These are phyloP conservation scores for Gallinago nigripennis DNA, from an alignment of 2,797 vertebrate species.

Conservation along the genomic window DNA sequence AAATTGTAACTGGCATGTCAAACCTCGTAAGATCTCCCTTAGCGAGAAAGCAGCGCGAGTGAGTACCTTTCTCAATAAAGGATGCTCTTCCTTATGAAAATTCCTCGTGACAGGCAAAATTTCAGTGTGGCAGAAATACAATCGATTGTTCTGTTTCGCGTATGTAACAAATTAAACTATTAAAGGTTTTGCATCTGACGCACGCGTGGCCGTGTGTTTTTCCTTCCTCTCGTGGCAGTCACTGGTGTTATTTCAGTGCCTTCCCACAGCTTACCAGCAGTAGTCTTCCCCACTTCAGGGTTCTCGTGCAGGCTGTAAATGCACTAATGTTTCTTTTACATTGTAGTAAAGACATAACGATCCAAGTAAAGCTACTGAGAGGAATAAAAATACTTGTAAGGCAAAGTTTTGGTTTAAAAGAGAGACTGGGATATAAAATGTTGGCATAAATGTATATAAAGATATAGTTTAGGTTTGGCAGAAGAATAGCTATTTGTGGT, in stretches of 20 bases:
- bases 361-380: background rate
- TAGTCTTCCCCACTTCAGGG: background rate
- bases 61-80: background rate
- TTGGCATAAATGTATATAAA: background rate
- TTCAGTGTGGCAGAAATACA: background rate
- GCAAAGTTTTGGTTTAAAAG: background rate
- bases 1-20: conserved; percentile 24
- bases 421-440: background rate
- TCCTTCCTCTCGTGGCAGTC: background rate
- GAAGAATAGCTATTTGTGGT: background rate
- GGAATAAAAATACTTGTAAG: background rate
- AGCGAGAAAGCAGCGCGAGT: background rate
- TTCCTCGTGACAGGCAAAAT: background rate
- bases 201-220: rapidly evolving
- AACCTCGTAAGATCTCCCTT: background rate
- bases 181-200: background rate
- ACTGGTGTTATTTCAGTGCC: background rate
- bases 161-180: background rate
- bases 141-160: background rate
- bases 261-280: background rate
- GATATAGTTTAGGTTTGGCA: background rate
- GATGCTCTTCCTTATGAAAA: background rate
- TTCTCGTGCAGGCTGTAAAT: background rate
- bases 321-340: background rate
- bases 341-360: background rate